Base-by-base conservation (phyloP, 2,113 vertebrate species). In the Struthio camelus region DNA sequence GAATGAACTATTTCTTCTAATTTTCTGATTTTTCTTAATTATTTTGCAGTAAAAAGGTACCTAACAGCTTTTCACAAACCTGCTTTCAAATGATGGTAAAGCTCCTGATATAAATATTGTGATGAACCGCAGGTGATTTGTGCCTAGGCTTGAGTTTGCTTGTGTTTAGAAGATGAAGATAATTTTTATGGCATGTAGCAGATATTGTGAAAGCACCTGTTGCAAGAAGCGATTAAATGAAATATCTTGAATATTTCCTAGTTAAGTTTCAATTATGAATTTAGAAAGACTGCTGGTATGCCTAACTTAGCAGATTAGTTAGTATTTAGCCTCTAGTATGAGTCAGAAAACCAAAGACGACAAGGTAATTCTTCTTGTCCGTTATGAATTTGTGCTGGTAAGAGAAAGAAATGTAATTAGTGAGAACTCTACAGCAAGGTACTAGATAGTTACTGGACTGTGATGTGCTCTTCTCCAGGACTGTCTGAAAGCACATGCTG, bases 141-240 rank as follows among this genome's bases (percentile, higher is more conserved):
- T 56, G 15, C 24, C 14, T n/a, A 36, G 11, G 4, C 2, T 76
- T 67, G 19, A 11, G 40, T 14, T 0, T n/a, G n/a, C n/a, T n/a
- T 50, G 23, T 67, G 14, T 80, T 70, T 83, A 34, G 15, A 84
- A 73, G 38, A 38, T 18, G 9, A 91, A 56, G 14, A 2, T 42
- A 58, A 30, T 18, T 5, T 53, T 53, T 79, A 15, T 38, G 25
- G 10, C 10, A 54, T 36, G 27, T 40, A 28, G 53, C 19, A 14
- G 27, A 22, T 23, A 40, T n/a, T 20, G 27, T 53, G 28, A 20
- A 11, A 38, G 50, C 24, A 56, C 5, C 30, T 58, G 56, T 58
- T 58, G 30, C 56, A 73, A 38, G 38, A 28, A 20, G 17, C 16
- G 69, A 23, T 48, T 34, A 48, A 38, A 6, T 64, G 67, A 69